Evolutionary conservation across 2,113 vertebrate species (phyloP), one percentile per base, ranked within the genome.

Genomic region (Gymnorhina tibicen): DNA sequence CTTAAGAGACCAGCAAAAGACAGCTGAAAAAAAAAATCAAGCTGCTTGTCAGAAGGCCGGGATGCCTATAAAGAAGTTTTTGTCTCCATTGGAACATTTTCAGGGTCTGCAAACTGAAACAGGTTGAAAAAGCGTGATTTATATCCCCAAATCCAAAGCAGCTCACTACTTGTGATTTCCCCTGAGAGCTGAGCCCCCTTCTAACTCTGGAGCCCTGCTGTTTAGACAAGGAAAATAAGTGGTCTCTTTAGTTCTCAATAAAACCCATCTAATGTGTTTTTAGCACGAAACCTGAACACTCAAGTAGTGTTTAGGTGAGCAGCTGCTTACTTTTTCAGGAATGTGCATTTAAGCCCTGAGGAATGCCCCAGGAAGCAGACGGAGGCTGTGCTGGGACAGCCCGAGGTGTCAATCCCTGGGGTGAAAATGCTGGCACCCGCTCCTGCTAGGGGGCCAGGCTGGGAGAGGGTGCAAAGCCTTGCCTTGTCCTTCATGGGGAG

Each of bases 281-380:
- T 74, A 91, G 58, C 63, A 95, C 0, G 18, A 82, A 96, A 93
- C 33, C 52, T 30, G 56, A 95, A 92, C 63, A 94, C 88, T 96
- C 49, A 47, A 85, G 85, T 21, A 95, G 85, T 96, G 85, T 97
- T 96, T 68, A 84, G 79, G 86, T 93, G 64, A 97, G 37, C 9
- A 1, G 55, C 0, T 0, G 1, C 67, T 91, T 93, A 13, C 50
- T 87, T 96, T 97, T 95, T 62, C 95, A 93, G 95, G 93, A 96
- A 96, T 92, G 92, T 73, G 83, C 89, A 55, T 93, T 91, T 94
- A 95, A 94, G 96, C 87, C 66, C 76, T 0, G 0, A 69, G 85
- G 95, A 96, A 90, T 83, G 76, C 63, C 47, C 73, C 0, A 0
- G 49, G 77, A 87, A 89, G n/a, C 67, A 79, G 17, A 62, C 41